Evolutionary conservation across 1,140 invertebrate genomes (phyloP), one percentile per base, ranked within the genome.

Genomic region (Drosophila tsacasi): DNA sequence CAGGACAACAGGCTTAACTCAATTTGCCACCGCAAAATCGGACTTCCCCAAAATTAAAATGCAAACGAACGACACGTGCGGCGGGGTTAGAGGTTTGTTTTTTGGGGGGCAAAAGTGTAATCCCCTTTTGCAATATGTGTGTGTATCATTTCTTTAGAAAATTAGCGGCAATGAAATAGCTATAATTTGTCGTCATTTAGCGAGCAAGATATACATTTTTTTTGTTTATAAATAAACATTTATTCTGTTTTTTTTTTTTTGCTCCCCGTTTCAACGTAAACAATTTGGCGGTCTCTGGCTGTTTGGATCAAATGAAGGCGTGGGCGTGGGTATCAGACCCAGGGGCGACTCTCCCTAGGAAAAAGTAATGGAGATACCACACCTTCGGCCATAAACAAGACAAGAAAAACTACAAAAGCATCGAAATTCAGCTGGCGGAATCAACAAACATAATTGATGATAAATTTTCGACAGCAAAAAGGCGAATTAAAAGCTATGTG

Each of bases 161-260:
- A 71, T 76, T 81, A 81, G 46, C 60, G 23, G 55, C 55, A 49
- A 76, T 71, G 61, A 81, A 79, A 78, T 62, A 63, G 59, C 79
- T 79, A 60, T 79, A 79, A 82, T 75, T 85, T 85, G 83, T 85
- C 75, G 79, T 86, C 83, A 79, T 86, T 82, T 86, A 65, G 40
- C 69, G 39, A 59, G 63, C 71, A 21, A 81, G 40, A 47, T 47
- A 58, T 81, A 32, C 19, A 52, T 52, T 55, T 39, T 73, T 74
- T 84, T 78, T 78, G 79, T 79, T 84, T 79, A 79, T 85, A 85
- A 84, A 85, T 82, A 87, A 82, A 76, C 57, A 76, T 64, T 37
- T 30, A 65, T 58, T 65, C 66, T 47, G n/a, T 13, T 30, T 49
- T 42, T 72, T 49, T 64, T 73, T 61, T 47, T 30, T 13, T 44